Base-by-base conservation (phyloP, 1,140 invertebrate species). In the Glomeris maerens region DNA sequence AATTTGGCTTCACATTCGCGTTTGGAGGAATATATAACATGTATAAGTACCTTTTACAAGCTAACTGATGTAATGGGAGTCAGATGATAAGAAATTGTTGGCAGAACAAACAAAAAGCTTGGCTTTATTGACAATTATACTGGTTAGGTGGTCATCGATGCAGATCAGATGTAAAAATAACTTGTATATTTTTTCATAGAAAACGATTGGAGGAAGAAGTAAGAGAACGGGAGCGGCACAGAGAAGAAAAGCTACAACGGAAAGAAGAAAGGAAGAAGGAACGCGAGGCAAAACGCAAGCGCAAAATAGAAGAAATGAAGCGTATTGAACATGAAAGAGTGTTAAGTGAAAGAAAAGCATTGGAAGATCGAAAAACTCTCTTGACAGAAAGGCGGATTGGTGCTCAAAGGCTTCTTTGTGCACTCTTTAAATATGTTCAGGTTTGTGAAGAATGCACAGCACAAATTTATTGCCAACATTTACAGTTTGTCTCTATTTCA, bases 121-220 rank as follows among this genome's bases (percentile, higher is more conserved):
- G n/a, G n/a, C n/a, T n/a, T n/a, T n/a, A n/a, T n/a, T n/a, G n/a
- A n/a, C n/a, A n/a, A n/a, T n/a, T n/a, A n/a, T n/a, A n/a, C n/a
- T n/a, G n/a, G n/a, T n/a, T n/a, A n/a, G n/a, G n/a, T n/a, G n/a
- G n/a, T n/a, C n/a, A n/a, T n/a, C n/a, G n/a, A n/a, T n/a, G n/a
- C n/a, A n/a, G n/a, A n/a, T n/a, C n/a, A n/a, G n/a, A n/a, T 42
- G 17, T 5, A 5, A 4, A 42, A 5, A 42, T 42, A 5, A 5
- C 5, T 42, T 5, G 4, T 25, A 42, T 5, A 4, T 21, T 49
- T 47, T 13, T 25, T 5, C 13, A 3, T 22, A 53, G 47, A 45
- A 52, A 20, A 29, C 5, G 54, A 21, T 27, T 38, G 14, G 65
- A 70, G 36, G 63, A 71, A 47, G 65, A 71, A 50, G 66, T 68